These are phyloP conservation scores for Gorsachius magnificus DNA, from an alignment of 2,797 vertebrate species.

Conservation along the genomic window DNA sequence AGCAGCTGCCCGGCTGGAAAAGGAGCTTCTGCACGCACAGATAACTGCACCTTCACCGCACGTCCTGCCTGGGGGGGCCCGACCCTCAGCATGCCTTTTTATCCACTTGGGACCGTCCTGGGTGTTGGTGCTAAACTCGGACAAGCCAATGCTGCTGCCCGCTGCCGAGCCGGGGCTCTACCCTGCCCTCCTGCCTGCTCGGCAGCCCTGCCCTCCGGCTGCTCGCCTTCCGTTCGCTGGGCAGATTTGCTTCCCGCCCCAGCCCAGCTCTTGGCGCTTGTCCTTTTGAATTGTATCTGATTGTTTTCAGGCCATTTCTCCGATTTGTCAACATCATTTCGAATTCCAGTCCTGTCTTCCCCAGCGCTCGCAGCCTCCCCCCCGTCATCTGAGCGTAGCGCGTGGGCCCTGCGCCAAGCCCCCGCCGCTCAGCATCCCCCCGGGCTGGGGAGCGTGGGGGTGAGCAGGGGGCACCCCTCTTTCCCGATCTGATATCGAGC, in stretches of 20 bases:
- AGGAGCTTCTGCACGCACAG: not conserved
- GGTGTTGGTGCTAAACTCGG: not conserved
- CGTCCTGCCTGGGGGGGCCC: not conserved
- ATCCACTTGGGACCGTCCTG: not conserved
- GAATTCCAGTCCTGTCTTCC: constrained; percentile 48
- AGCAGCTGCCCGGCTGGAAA: not conserved
- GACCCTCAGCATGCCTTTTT: not conserved
- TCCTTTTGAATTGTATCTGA: constrained; percentile 61
- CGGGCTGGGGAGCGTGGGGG: rapidly evolving
- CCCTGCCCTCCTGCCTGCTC: not conserved
- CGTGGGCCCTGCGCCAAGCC: not conserved
- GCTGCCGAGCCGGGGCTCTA: not conserved
- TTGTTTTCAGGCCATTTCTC: constrained; percentile 70
- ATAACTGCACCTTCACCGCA: not conserved
- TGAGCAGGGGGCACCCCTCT: not conserved
- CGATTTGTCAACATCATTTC: constrained; percentile 72
- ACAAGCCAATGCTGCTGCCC: not conserved
- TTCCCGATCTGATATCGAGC: rapidly evolving
- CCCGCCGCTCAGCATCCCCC: not conserved
- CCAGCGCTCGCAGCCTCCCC: not conserved
- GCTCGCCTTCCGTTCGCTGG: not conserved
- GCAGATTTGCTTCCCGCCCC: not conserved
- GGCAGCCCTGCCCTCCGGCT: not conserved
- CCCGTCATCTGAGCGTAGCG: not conserved
- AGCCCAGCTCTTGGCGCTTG: constrained; percentile 21